phyloP scores from a whole-genome alignment of 2,797 vertebrate species.

The Rhinogobio ventralis region DNA sequence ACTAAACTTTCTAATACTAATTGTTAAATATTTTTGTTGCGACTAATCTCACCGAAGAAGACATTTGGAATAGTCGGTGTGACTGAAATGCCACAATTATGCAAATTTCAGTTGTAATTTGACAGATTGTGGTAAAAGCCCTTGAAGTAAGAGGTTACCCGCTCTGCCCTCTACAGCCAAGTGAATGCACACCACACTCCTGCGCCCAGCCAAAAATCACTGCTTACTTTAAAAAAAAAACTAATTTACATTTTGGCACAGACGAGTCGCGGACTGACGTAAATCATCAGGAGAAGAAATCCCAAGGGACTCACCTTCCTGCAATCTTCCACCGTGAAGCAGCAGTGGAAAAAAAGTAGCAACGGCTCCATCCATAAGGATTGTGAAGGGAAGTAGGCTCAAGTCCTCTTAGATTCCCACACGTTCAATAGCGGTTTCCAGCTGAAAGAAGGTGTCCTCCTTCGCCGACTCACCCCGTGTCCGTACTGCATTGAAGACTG shows the following conservation, averaged over 20 bases:
- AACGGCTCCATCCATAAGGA: constrained; percentile 3
- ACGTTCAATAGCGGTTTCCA: constrained; percentile 57
- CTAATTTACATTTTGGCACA: constrained; percentile 38
- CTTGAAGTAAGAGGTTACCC: constrained; percentile 31
- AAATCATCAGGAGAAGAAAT: constrained; percentile 33
- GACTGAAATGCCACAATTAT: not conserved
- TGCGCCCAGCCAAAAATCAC: constrained; percentile 25
- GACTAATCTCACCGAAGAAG: not conserved
- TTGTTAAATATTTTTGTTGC: not conserved
- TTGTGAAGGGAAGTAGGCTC: constrained; percentile 23
- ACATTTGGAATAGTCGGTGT: not conserved
- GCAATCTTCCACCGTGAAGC: constrained; percentile 48
- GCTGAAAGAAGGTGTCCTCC: constrained; percentile 71
- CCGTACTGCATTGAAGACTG: constrained; percentile 78
- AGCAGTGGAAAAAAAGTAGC: constrained; percentile 48
- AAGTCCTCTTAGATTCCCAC: constrained; percentile 50
- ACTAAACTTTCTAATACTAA: not conserved
- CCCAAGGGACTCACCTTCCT: constrained; percentile 58
- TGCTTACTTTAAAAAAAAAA: constrained; percentile 28
- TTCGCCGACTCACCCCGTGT: constrained; percentile 65
- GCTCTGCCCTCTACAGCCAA: constrained; percentile 51
- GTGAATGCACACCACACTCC: constrained; percentile 30
- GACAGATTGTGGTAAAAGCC: constrained; percentile 10
- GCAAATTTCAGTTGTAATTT: constrained; percentile 27
- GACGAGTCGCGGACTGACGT: not conserved